Percentiles rank a stretch among this genome's conserved stretches.
These are phyloP conservation scores for Nemotelus nigrinus DNA, from an alignment of 2,888 invertebrate species.

Conservation along the genomic window DNA sequence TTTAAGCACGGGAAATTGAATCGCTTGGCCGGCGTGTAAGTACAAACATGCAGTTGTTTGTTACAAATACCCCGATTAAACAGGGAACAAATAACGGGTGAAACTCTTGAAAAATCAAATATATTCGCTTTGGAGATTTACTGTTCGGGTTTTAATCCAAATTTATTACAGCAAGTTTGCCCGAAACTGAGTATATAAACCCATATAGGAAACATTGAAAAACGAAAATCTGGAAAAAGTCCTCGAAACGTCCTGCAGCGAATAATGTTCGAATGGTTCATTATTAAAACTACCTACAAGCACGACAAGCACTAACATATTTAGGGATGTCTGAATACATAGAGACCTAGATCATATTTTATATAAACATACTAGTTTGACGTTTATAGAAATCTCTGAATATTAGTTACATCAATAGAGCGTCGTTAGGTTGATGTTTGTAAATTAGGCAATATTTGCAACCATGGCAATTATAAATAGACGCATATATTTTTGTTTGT, in stretches of 20 bases:
- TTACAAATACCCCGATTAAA: constrained; percentile 20
- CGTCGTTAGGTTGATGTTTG: too few relatives aligned
- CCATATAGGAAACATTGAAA: constrained; percentile 14
- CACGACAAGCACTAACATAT: too few relatives aligned
- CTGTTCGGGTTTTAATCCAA: constrained; percentile 42
- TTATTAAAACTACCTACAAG: too few relatives aligned
- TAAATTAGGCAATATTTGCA: too few relatives aligned
- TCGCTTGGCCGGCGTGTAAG: not conserved
- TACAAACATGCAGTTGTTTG: constrained; percentile 25
- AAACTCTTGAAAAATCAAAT: constrained; percentile 50
- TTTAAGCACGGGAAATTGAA: not conserved
- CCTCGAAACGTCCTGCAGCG: not conserved
- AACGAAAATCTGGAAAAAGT: not conserved
- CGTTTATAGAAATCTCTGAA: too few relatives aligned
- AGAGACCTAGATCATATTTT: too few relatives aligned
- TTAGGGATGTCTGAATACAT: too few relatives aligned
- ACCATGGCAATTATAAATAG: too few relatives aligned
- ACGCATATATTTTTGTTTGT: too few relatives aligned
- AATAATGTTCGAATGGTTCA: not conserved
- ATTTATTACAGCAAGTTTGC: constrained; percentile 31
- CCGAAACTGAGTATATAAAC: not conserved
- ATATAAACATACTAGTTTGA: too few relatives aligned
- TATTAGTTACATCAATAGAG: too few relatives aligned
- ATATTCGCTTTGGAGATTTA: constrained; percentile 47
- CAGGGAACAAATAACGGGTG: constrained; percentile 32